Evolutionary conservation across 2,888 invertebrate genomes (phyloP), one percentile per base, ranked within the genome.

Genomic region (Oligia latruncula): DNA sequence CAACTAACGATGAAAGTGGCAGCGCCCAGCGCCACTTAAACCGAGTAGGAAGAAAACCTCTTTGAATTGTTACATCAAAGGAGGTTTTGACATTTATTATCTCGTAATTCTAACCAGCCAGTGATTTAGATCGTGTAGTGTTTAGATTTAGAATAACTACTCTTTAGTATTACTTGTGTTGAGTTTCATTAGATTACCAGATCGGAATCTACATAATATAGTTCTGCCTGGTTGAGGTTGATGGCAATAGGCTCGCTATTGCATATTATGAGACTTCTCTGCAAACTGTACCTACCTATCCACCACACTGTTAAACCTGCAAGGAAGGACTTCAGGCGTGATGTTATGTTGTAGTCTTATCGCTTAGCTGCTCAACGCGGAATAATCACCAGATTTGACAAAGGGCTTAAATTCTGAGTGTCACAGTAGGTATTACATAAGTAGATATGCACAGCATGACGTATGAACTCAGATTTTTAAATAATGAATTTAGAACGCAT

Each of bases 11-110:
- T 55, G 4, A 62, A 68, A 58, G 52, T 58, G 29, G 73, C 6
- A 64, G 58, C 55, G 60, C 55, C 35, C 6, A 64, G 58, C 55
- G 60, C 55, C 43, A 13, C 20, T 1, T 55, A 11, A 17, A 66
- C 13, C 2, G 52, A 70, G 55, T 52, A 84, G 15, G 20, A 55
- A 71, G 55, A 67, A 80, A 86, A 76, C 55, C 46, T 77, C 67
- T 81, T 80, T 77, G 70, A 71, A 80, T 74, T 13, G 65, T 62
- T 62, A 78, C 78, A 78, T 86, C 75, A 85, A 87, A 85, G 66
- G 64, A 75, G 46, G 5, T 74, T 79, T 66, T 46, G 80, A 82
- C 79, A 74, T 87, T 76, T 82, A 80, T 84, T 82, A 66, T 60
- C 71, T 58, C 76, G 68, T 82, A 78, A 77, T 70, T 82, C 77